A percentile compares a stretch with the other conserved stretches of the same genome.
phyloP scores from a whole-genome alignment of 2,888 invertebrate genomes.

The Tachystola acroxantha region DNA sequence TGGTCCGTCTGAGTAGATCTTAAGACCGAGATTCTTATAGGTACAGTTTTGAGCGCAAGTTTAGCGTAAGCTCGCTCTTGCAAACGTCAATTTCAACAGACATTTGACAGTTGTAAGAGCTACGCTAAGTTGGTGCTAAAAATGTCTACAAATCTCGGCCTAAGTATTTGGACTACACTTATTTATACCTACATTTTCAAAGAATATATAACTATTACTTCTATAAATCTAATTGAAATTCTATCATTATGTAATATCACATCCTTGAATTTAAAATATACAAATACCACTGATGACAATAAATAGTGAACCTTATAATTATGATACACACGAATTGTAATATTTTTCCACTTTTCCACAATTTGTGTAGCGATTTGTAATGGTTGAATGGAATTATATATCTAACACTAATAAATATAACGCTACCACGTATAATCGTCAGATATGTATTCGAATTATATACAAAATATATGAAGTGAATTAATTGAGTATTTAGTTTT shows the following conservation, averaged over 20 bases:
- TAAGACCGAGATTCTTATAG: no score
- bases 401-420: slow-evolving; percentile 20
- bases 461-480: slow-evolving; percentile 9
- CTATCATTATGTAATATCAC: no score
- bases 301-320: slow-evolving; percentile 46
- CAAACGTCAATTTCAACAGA: no score
- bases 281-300: slow-evolving; percentile 52
- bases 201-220: slow-evolving; percentile 6
- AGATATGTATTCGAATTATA: slow-evolving; percentile 25
- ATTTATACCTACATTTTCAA: no score
- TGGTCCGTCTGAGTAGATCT: no score
- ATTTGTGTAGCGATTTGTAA: slow-evolving; percentile 28
- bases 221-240: no score
- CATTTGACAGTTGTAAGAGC: no score
- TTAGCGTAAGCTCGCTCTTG: no score
- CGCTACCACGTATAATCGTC: slow-evolving; percentile 25
- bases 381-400: slow-evolving; percentile 11
- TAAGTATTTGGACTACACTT: no score
- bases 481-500: not conserved
- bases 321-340: slow-evolving; percentile 28
- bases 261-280: slow-evolving; percentile 8
- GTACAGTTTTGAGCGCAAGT: no score
- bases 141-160: no score
- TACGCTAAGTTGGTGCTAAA: no score
- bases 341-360: slow-evolving; percentile 73